phyloP scores from a whole-genome alignment of 1,140 invertebrate species.

The Idris sp. region DNA sequence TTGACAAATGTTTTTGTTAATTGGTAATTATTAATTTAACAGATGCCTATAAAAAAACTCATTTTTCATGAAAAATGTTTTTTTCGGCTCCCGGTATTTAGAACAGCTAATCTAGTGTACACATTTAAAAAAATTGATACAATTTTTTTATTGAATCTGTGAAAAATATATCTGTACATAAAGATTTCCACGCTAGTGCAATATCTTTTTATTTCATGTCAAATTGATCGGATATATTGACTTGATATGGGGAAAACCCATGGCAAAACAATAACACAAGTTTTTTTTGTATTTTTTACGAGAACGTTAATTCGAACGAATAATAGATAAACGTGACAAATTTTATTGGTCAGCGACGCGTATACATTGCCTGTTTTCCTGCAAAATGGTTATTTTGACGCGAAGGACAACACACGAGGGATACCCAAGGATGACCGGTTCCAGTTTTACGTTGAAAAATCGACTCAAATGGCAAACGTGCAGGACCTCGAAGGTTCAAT shows the following conservation, averaged over 20 bases:
- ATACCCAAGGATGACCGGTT: slow-evolving; percentile 66
- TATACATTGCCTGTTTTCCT: slow-evolving; percentile 43
- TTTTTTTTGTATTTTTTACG: slow-evolving; percentile 32
- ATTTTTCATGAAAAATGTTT: too few species aligned
- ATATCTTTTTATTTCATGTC: slow-evolving; percentile 25
- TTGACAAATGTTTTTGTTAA: too few species aligned
- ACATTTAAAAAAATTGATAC: too few species aligned
- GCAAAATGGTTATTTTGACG: slow-evolving; percentile 64
- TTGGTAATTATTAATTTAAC: too few species aligned
- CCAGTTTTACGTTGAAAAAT: slow-evolving; percentile 41
- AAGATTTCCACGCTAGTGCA: slow-evolving; percentile 15
- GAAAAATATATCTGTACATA: too few species aligned
- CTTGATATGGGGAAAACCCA: too few species aligned
- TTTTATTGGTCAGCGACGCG: slow-evolving; percentile 45
- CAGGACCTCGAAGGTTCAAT: slow-evolving; percentile 55
- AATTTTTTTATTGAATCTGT: too few species aligned
- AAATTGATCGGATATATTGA: slow-evolving; percentile 20
- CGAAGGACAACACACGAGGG: slow-evolving; percentile 62
- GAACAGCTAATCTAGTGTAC: too few species aligned
- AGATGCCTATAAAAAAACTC: too few species aligned
- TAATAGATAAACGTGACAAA: slow-evolving; percentile 54
- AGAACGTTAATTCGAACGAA: slow-evolving; percentile 25
- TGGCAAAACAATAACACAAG: too few species aligned
- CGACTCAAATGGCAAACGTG: slow-evolving; percentile 41
- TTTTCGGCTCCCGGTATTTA: too few species aligned